Percentiles rank a stretch among this genome's conserved stretches.
These are phyloP conservation scores for Drosophila paracracens DNA, from an alignment of 2,888 invertebrate species.

Conservation along the genomic window DNA sequence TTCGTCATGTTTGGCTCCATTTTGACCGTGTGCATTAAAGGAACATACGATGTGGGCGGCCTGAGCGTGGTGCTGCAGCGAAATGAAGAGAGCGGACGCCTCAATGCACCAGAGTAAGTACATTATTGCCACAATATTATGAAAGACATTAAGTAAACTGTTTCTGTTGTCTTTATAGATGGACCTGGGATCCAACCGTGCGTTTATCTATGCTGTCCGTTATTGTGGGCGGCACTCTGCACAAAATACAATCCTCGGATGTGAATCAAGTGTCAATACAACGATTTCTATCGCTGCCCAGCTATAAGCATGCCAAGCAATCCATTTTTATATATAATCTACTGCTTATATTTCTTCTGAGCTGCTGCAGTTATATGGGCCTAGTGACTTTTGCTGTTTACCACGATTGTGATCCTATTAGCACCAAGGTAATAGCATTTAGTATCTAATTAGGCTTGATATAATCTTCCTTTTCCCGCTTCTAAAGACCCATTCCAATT, in stretches of 20 bases:
- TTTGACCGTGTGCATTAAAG: conserved; percentile 90
- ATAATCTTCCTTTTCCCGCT: neutral
- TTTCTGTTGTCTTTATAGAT: conserved; percentile 86
- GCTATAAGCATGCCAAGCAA: conserved; percentile 88
- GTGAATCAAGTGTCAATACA: conserved; percentile 95
- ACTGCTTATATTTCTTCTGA: conserved; percentile 87
- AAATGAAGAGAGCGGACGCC: conserved; percentile 89
- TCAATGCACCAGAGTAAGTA: conserved; percentile 89
- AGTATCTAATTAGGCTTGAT: neutral
- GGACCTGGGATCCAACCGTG: conserved; percentile 91
- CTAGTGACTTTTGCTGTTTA: conserved; percentile 90
- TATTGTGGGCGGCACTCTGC: conserved; percentile 90
- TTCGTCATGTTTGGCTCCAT: conserved; percentile 91
- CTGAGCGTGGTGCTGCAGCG: conserved; percentile 88
- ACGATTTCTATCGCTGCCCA: conserved; percentile 91
- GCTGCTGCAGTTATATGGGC: conserved; percentile 90
- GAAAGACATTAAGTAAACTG: neutral
- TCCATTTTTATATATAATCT: conserved; percentile 89
- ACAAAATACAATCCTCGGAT: conserved; percentile 91
- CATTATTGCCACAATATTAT: neutral
- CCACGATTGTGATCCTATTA: conserved; percentile 91
- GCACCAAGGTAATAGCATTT: conserved; percentile 88
- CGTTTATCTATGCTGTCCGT: conserved; percentile 92
- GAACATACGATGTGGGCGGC: conserved; percentile 90
- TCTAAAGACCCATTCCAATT: neutral